Evolutionary conservation across 2,888 invertebrate species (phyloP).

Genomic region (Zhengitettix transpicula): DNA sequence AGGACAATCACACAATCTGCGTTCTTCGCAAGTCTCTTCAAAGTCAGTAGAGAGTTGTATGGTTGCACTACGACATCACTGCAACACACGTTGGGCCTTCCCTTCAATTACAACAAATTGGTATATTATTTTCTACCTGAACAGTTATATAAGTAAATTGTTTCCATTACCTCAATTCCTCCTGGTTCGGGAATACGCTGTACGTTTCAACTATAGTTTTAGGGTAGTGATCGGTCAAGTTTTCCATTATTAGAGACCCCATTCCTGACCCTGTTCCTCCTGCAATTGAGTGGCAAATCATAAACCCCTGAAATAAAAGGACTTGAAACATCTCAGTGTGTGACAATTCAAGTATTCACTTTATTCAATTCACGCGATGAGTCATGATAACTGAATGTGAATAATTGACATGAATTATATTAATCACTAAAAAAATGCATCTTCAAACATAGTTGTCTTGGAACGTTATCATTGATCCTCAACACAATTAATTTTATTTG

Average conservation of each 20-base stretch:
- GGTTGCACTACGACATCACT: slow-evolving; percentile 95
- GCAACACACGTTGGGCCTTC: slow-evolving; percentile 14
- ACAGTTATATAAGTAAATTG: no score
- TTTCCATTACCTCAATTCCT: slow-evolving; percentile 58
- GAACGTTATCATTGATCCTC: no score
- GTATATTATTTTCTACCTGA: no score
- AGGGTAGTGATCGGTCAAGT: slow-evolving; percentile 81
- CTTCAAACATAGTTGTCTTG: no score
- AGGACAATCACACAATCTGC: slow-evolving; percentile 94
- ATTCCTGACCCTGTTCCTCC: slow-evolving; percentile 99
- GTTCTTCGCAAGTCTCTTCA: slow-evolving; percentile 85
- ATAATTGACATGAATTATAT: no score
- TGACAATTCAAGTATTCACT: no score
- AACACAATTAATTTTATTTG: no score
- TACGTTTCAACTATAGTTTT: slow-evolving; percentile 97
- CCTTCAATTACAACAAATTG: no score
- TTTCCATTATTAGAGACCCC: slow-evolving; percentile 89
- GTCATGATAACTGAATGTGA: no score
- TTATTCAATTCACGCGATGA: no score
- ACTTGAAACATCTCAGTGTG: no score
- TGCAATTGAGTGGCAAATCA: slow-evolving; percentile 95
- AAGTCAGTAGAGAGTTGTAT: slow-evolving; percentile 86
- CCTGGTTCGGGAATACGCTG: slow-evolving; percentile 96
- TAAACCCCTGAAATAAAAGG: slow-evolving; percentile 61
- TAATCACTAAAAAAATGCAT: no score